Percentiles rank a stretch among this genome's conserved stretches.
Conservation (phyloP, 2,888 invertebrate genomes). For the Mimumesa dahlbomi region DNA sequence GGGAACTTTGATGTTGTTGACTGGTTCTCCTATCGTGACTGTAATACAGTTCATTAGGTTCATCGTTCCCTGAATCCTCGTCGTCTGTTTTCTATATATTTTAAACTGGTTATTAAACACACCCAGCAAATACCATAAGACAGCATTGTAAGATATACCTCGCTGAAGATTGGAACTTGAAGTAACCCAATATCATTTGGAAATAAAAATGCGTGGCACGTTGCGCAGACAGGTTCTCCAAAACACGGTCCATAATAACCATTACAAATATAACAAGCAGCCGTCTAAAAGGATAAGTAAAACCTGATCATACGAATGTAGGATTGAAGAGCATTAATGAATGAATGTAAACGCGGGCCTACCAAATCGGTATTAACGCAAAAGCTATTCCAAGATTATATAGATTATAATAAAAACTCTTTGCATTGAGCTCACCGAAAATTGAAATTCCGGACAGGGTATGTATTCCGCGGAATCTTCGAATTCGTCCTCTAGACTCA, state of each 20-base stretch:
- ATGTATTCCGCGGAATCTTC: slow-evolving; percentile 62
- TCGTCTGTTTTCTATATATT: slow-evolving; percentile 91
- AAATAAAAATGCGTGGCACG: slow-evolving; percentile 96
- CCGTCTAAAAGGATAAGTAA: slow-evolving; percentile 81
- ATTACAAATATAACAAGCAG: slow-evolving; percentile 90
- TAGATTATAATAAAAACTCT: not conserved
- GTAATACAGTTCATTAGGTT: slow-evolving; percentile 88
- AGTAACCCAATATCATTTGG: slow-evolving; percentile 86
- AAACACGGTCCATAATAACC: slow-evolving; percentile 96
- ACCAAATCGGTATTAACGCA: too few species aligned
- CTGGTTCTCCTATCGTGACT: slow-evolving; percentile 81
- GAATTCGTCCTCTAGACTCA: slow-evolving; percentile 69
- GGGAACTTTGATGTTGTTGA: slow-evolving; percentile 72
- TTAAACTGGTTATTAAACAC: not conserved
- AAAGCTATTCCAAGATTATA: not conserved
- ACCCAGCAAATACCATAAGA: not conserved
- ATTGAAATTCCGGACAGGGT: slow-evolving; percentile 73
- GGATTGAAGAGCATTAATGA: too few species aligned
- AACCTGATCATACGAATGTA: too few species aligned
- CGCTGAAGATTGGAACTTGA: slow-evolving; percentile 79
- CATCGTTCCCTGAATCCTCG: slow-evolving; percentile 97
- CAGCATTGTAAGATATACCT: slow-evolving; percentile 66
- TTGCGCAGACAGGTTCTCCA: slow-evolving; percentile 94
- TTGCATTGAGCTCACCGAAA: slow-evolving; percentile 64
- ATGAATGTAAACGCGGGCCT: too few species aligned